Percentiles rank a stretch among this genome's conserved stretches.
phyloP scores from a whole-genome alignment of 2,888 invertebrate species.

The Meloe dianella region DNA sequence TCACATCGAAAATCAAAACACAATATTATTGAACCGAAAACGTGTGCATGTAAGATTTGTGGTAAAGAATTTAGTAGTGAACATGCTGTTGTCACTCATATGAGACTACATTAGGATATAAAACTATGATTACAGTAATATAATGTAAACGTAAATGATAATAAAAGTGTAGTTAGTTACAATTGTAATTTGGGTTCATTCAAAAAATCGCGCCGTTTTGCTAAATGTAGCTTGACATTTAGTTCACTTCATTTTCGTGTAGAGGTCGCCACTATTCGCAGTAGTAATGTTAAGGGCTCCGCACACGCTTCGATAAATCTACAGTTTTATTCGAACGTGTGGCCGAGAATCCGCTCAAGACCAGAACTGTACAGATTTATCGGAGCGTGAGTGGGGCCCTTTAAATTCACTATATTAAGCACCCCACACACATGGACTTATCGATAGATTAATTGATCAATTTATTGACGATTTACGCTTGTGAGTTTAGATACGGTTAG shows the following conservation, averaged over 20 bases:
- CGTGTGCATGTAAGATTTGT: slow-evolving; percentile 41
- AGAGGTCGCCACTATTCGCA: too few species aligned
- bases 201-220: not conserved
- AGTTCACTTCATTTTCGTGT: too few species aligned
- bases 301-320: not conserved
- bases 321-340: too few species aligned
- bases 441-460: too few species aligned
- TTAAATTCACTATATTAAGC: too few species aligned
- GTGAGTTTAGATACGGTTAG: too few species aligned
- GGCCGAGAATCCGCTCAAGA: too few species aligned
- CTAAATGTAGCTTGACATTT: not conserved
- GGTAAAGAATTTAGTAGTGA: slow-evolving; percentile 39
- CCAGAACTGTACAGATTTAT: too few species aligned
- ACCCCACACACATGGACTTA: too few species aligned
- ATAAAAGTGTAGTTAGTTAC: not conserved
- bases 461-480: too few species aligned
- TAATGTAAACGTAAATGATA: not conserved
- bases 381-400: too few species aligned
- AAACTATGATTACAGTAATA: not conserved
- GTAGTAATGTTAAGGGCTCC: too few species aligned
- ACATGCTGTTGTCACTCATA: slow-evolving; percentile 39
- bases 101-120: slow-evolving; percentile 37
- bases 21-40: slow-evolving; percentile 44
- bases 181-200: not conserved
- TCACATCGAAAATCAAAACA: slow-evolving; percentile 49